Evolutionary conservation across 2,113 vertebrate genomes (phyloP).

Genomic region (Notothenia coriiceps): DNA sequence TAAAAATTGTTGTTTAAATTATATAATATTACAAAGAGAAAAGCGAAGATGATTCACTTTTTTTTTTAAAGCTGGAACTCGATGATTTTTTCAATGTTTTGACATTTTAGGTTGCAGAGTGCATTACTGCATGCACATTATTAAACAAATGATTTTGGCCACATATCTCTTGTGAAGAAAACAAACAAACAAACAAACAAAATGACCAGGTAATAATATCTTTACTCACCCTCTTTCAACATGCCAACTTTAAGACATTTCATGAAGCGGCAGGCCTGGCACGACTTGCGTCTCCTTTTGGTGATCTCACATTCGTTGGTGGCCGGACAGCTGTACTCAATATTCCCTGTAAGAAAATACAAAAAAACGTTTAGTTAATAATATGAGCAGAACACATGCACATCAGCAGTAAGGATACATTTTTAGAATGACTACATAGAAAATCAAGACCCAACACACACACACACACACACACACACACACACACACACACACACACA

Average conservation of each 20-base stretch:
- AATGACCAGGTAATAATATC: not conserved
- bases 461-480: slow-evolving; percentile 6
- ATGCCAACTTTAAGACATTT: slow-evolving; percentile 99
- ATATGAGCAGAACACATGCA: slow-evolving; percentile 1
- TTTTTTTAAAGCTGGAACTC: no score
- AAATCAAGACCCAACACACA: slow-evolving; percentile 4
- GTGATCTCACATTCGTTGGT: slow-evolving; percentile 99
- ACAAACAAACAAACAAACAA: not conserved
- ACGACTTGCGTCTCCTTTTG: slow-evolving; percentile 97
- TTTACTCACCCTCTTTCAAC: slow-evolving; percentile 96
- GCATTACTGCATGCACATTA: not conserved
- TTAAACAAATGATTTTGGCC: not conserved
- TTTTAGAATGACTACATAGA: not conserved
- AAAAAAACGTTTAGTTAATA: not conserved
- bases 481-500: not conserved
- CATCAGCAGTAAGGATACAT: slow-evolving; percentile 23
- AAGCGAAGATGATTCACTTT: not conserved
- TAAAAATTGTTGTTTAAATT: not conserved
- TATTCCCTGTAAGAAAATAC: slow-evolving; percentile 88
- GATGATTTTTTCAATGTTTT: not conserved
- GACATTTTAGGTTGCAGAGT: not conserved
- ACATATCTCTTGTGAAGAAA: not conserved
- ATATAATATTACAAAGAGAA: not conserved
- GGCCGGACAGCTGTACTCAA: slow-evolving; percentile 99
- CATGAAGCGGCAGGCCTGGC: slow-evolving; percentile 99